Percentiles rank a stretch among this genome's conserved stretches.
phyloP scores from a whole-genome alignment of 2,797 vertebrate species.

The Micropoecilia bifurca region DNA sequence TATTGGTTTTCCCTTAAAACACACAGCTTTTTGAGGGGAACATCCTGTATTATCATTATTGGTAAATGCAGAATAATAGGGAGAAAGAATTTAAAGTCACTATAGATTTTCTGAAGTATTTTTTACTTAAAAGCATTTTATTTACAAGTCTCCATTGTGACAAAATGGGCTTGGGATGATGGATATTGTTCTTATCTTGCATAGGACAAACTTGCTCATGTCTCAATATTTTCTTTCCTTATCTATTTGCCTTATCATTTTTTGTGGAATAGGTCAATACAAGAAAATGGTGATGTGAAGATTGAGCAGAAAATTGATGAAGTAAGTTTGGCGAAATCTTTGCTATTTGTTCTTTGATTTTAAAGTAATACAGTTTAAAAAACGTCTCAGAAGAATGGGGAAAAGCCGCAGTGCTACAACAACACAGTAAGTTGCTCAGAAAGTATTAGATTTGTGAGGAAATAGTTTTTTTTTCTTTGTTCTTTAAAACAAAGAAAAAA shows the following conservation, averaged over 20 bases:
- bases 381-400: background rate
- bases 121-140: background rate
- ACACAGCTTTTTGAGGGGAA: background rate
- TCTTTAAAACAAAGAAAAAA: too few species aligned
- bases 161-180: background rate
- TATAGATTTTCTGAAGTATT: background rate
- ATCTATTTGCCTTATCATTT: conserved; percentile 14
- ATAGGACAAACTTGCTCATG: background rate
- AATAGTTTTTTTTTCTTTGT: background rate
- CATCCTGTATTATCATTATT: background rate
- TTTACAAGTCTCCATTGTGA: background rate
- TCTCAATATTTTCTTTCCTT: background rate
- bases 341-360: background rate
- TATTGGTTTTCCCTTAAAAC: background rate
- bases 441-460: background rate
- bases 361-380: background rate
- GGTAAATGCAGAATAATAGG: background rate
- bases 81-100: background rate
- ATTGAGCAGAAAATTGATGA: conserved; percentile 95
- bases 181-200: background rate
- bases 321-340: conserved; percentile 79
- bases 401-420: background rate
- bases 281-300: conserved; percentile 91
- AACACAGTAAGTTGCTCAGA: background rate
- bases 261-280: conserved; percentile 86